These are phyloP conservation scores for Myotis brandtii DNA, from an alignment of 2,113 vertebrate species.

Conservation along the genomic window DNA sequence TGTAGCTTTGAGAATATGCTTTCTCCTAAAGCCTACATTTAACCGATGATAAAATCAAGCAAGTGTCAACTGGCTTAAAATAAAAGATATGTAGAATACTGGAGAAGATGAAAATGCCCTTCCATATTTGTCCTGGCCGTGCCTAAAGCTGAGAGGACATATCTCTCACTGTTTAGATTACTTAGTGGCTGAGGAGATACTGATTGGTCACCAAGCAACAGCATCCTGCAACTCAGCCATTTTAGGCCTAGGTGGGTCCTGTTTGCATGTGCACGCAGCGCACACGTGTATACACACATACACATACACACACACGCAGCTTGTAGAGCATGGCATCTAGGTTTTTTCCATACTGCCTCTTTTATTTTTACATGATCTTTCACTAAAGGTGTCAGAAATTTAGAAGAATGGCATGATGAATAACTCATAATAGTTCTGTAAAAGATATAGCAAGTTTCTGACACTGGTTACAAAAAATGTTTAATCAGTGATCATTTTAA, in stretches of 20 bases:
- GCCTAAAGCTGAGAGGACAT: conserved; percentile 79
- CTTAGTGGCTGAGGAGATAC: conserved; percentile 82
- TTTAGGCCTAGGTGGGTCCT: conserved; percentile 81
- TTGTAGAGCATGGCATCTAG: conserved; percentile 27
- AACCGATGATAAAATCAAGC: conserved; percentile 69
- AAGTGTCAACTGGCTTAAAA: conserved; percentile 69
- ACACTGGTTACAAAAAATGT: neutral
- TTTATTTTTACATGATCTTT: conserved; percentile 10
- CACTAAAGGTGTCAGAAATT: conserved; percentile 35
- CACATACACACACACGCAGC: neutral
- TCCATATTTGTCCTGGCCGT: conserved; percentile 70
- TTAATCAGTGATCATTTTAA: conserved; percentile 8
- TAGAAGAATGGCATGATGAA: conserved; percentile 45
- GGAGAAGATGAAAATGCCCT: conserved; percentile 57
- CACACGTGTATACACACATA: neutral
- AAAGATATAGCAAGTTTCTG: conserved; percentile 27
- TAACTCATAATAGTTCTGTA: neutral
- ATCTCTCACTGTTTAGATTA: conserved; percentile 82
- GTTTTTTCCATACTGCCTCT: neutral
- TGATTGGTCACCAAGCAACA: conserved; percentile 89
- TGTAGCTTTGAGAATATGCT: conserved; percentile 50
- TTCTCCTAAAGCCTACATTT: conserved; percentile 20
- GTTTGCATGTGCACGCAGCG: neutral
- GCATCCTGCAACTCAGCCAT: conserved; percentile 85
- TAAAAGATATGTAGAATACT: conserved; percentile 58